Conservation (phyloP, 2,888 invertebrate genomes). For the Calliphora vomitoria region DNA sequence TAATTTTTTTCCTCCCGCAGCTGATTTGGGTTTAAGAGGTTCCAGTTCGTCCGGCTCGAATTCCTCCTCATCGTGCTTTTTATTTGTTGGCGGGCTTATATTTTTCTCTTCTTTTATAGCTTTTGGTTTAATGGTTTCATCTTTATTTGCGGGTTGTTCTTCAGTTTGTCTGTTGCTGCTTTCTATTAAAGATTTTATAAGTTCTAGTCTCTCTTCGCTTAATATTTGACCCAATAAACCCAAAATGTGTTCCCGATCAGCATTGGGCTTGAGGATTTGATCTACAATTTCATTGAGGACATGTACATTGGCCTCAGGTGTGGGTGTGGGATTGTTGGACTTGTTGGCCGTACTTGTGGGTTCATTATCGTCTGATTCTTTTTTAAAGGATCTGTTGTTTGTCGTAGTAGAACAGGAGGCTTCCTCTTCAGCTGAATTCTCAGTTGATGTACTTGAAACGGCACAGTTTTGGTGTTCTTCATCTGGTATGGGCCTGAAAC, state of each 20-base stretch:
- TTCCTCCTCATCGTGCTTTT: slow-evolving; percentile 22
- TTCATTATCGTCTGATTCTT: slow-evolving; percentile 69
- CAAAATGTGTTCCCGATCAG: slow-evolving; percentile 76
- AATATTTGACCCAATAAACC: slow-evolving; percentile 78
- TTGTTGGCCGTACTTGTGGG: slow-evolving; percentile 75
- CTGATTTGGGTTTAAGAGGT: slow-evolving; percentile 16
- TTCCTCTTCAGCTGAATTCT: slow-evolving; percentile 25
- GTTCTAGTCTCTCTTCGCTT: slow-evolving; percentile 77
- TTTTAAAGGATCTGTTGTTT: slow-evolving; percentile 19
- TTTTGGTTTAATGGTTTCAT: slow-evolving; percentile 21
- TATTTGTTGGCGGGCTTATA: slow-evolving; percentile 41
- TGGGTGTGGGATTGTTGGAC: slow-evolving; percentile 60
- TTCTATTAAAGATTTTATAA: slow-evolving; percentile 77
- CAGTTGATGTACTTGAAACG: slow-evolving; percentile 77
- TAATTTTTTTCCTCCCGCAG: slow-evolving; percentile 15
- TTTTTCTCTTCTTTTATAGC: not conserved
- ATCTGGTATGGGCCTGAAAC: slow-evolving; percentile 31
- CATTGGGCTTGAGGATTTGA: slow-evolving; percentile 77
- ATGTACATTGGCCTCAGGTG: slow-evolving; percentile 72
- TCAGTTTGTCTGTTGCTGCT: slow-evolving; percentile 65
- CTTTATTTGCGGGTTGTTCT: not conserved
- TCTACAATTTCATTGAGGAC: slow-evolving; percentile 78
- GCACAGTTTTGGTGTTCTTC: slow-evolving; percentile 76
- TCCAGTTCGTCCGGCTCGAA: slow-evolving; percentile 6
- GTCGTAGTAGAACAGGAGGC: not conserved